Conservation (phyloP, 2,888 invertebrate genomes). For the Opisthograptis luteolata region DNA sequence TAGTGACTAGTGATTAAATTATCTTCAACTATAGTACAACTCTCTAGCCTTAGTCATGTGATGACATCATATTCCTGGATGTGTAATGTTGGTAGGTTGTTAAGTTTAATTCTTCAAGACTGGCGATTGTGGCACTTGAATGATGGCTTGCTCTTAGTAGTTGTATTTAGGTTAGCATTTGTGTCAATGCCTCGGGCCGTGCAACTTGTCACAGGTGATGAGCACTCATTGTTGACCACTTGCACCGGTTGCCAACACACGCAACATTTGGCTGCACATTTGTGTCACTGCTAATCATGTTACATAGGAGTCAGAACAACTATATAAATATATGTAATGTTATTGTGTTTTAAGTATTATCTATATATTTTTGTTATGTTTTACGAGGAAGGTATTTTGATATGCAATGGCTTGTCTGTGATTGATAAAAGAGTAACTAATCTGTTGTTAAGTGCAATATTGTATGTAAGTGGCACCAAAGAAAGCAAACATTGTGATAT, state of each 20-base stretch:
- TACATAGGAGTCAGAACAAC: conserved; percentile 26
- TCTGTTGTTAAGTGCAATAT: conserved; percentile 54
- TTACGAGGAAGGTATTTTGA: conserved; percentile 23
- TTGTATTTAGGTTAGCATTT: conserved; percentile 55
- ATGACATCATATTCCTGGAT: conserved; percentile 42
- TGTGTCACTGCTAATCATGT: conserved; percentile 55
- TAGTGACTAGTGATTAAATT: conserved; percentile 36
- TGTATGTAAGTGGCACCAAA: conserved; percentile 62
- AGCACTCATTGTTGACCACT: conserved; percentile 60
- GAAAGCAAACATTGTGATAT: conserved; percentile 68
- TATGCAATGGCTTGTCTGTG: conserved; percentile 37
- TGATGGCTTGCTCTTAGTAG: conserved; percentile 47
- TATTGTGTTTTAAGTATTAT: conserved; percentile 8
- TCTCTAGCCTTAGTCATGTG: conserved; percentile 69
- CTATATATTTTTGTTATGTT: conserved; percentile 17
- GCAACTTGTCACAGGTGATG: conserved; percentile 55
- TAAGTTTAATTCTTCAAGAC: conserved; percentile 61
- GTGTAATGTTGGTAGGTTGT: conserved; percentile 47
- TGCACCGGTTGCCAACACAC: conserved; percentile 61
- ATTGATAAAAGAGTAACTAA: conserved; percentile 50
- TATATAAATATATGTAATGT: conserved; percentile 2
- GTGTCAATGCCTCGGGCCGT: conserved; percentile 58
- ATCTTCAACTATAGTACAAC: conserved; percentile 74
- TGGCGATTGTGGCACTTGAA: conserved; percentile 53
- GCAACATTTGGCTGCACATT: conserved; percentile 69